Evolutionary conservation across 2,888 invertebrate species (phyloP).

Genomic region (Drosophila buzzatii): DNA sequence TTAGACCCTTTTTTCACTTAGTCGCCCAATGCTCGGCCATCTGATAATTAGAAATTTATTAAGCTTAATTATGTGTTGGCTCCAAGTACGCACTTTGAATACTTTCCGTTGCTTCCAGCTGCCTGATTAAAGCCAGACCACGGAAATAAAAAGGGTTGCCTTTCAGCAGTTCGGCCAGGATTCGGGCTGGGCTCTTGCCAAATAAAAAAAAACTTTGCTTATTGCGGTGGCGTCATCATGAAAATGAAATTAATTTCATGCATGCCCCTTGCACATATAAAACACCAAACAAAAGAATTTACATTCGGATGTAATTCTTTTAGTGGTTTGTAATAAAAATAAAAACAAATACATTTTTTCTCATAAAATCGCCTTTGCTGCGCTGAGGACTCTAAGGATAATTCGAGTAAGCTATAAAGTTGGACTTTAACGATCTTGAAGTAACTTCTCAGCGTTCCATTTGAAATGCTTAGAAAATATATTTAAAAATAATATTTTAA

Average conservation of each 20-base stretch:
- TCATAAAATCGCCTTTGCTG: slow-evolving; percentile 29
- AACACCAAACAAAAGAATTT: slow-evolving; percentile 39
- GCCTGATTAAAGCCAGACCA: slow-evolving; percentile 65
- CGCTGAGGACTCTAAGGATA: slow-evolving; percentile 27
- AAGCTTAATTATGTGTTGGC: slow-evolving; percentile 81
- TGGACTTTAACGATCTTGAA: slow-evolving; percentile 38
- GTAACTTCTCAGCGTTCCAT: slow-evolving; percentile 8
- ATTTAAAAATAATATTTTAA: slow-evolving; percentile 7
- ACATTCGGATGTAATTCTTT: slow-evolving; percentile 50
- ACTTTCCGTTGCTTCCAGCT: slow-evolving; percentile 43
- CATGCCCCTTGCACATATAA: slow-evolving; percentile 36
- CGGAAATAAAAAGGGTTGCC: slow-evolving; percentile 57
- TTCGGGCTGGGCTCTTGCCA: slow-evolving; percentile 36
- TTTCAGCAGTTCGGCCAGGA: slow-evolving; percentile 11
- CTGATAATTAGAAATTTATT: slow-evolving; percentile 82
- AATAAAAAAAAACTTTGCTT: slow-evolving; percentile 59
- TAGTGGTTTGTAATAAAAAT: slow-evolving; percentile 56
- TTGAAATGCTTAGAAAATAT: neutral
- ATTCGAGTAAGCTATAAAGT: slow-evolving; percentile 36
- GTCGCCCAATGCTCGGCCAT: slow-evolving; percentile 56
- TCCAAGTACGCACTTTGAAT: slow-evolving; percentile 76
- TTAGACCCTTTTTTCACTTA: slow-evolving; percentile 78
- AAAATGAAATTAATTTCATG: slow-evolving; percentile 74
- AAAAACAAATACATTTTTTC: slow-evolving; percentile 26
- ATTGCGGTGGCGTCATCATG: slow-evolving; percentile 72